Evolutionary conservation across 2,797 vertebrate genomes (phyloP), one percentile per base, ranked within the genome.

Genomic region (Poeciliopsis gracilis): DNA sequence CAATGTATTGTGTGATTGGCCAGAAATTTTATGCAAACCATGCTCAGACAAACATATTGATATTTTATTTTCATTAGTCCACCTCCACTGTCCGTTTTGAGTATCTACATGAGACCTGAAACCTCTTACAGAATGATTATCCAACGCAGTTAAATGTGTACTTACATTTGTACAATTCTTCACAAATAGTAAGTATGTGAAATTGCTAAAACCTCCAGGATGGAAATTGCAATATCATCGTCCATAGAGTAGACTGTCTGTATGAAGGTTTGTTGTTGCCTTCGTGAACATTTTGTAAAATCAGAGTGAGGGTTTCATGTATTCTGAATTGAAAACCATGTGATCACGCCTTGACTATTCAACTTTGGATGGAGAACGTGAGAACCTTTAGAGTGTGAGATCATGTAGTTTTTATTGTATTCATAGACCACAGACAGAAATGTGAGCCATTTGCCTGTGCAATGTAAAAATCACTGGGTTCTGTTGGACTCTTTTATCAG

Each of bases 401-500:
- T 33, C n/a, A 43, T 45, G 25, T 12, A 3, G 12, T 70, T 45
- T 63, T 67, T 41, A 25, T 67, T 38, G 20, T 25, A 20, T 41
- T 67, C 63, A 41, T 4, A 45, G 67, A 6, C 67, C 23, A 28
- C 23, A 28, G 41, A n/a, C 23, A 69, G 7, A 43, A 70, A 25
- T 28, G 12, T 25, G 38, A 45, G 67, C 38, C n/a, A 25, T 38
- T 70, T 70, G 41, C 23, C 38, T 70, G n/a, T 18, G 41, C 13
- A 70, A 10, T 43, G 15, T 45, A 28, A 55, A 61, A 63, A 47
- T 63, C 43, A 36, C 4, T 41, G 43, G 59, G 43, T 63, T 41
- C 67, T 28, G 38, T 76, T 59, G 73, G 41, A 47, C 8, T 46
- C 28, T 55, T 82, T 81, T 70, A 77, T 51, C 36, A 66, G 28